Conservation (phyloP, 37 sponge, comb jelly and placozoan genomes). For the Chondrilla cf. caribensis region DNA sequence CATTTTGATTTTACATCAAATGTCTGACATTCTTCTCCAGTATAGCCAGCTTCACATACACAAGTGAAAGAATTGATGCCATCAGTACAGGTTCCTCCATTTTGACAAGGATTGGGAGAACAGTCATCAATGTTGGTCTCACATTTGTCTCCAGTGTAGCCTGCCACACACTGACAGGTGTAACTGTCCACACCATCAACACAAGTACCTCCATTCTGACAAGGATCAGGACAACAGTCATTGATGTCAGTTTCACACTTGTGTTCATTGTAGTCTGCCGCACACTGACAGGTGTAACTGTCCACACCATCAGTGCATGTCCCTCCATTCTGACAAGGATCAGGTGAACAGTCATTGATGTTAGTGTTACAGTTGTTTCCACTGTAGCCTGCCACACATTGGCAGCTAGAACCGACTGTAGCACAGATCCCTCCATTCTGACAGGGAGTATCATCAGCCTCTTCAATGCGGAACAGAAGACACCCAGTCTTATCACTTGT, state of each 20-base stretch:
- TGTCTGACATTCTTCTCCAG: conserved; percentile 22
- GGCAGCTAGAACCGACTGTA: background rate
- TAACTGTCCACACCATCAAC: conserved; percentile 27
- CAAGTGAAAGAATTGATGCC: conserved; percentile 19
- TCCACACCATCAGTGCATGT: conserved; percentile 23
- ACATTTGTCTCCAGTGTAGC: conserved; percentile 29
- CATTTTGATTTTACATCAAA: no score
- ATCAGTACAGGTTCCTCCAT: conserved; percentile 23
- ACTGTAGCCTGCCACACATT: conserved; percentile 3
- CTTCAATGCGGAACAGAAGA: background rate
- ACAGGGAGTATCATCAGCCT: no score
- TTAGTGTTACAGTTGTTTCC: conserved; percentile 1
- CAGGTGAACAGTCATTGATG: conserved; percentile 19
- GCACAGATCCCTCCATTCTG: conserved; percentile 32
- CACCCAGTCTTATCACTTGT: background rate
- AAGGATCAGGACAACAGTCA: conserved; percentile 46
- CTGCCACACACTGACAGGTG: conserved; percentile 26
- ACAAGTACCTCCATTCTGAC: conserved; percentile 45
- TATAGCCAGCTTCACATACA: conserved; percentile 29
- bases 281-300: conserved; percentile 24
- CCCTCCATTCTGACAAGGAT: conserved; percentile 40
- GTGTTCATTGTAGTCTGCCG: conserved; percentile 32
- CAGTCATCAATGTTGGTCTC: conserved; percentile 21
- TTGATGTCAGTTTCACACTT: conserved; percentile 34
- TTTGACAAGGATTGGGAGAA: conserved; percentile 28